These are phyloP conservation scores for Hycleus phaleratus DNA, from an alignment of 1,140 invertebrate species.

Conservation along the genomic window DNA sequence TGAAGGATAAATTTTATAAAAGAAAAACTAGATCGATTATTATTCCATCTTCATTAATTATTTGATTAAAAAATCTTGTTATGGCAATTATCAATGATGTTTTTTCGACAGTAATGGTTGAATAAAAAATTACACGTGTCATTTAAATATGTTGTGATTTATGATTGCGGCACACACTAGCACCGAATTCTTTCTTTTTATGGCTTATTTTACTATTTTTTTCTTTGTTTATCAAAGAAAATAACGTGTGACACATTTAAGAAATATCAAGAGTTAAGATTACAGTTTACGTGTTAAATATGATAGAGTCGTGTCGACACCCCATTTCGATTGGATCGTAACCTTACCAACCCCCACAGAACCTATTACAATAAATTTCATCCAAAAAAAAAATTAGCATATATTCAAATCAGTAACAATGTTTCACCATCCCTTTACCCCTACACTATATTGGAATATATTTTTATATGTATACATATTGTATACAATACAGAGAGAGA, in stretches of 20 bases:
- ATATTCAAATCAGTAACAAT: constrained; percentile 25
- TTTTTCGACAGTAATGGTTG: constrained; percentile 4
- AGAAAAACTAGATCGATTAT: too few species aligned
- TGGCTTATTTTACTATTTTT: too few species aligned
- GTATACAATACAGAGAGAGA: constrained; percentile 22
- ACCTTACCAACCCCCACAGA: constrained; percentile 25
- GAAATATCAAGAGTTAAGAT: constrained; percentile 6
- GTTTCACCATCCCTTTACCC: too few species aligned
- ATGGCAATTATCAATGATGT: not conserved
- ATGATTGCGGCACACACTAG: not conserved
- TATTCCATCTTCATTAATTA: too few species aligned
- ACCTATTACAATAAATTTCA: constrained; percentile 26
- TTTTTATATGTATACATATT: too few species aligned
- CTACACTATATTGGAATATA: too few species aligned
- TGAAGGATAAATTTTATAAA: too few species aligned
- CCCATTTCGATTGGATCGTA: constrained; percentile 26
- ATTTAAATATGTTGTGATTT: constrained; percentile 11
- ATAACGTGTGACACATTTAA: too few species aligned
- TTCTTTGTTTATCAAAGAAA: too few species aligned
- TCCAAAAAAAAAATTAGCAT: constrained; percentile 28
- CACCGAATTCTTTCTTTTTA: constrained; percentile 1
- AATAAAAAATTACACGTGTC: not conserved
- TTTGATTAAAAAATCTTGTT: too few species aligned
- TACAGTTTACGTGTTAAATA: constrained; percentile 30
- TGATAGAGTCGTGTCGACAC: constrained; percentile 31